Base-by-base conservation (phyloP, 1,140 invertebrate genomes). In the Eurosta solidaginis region DNA sequence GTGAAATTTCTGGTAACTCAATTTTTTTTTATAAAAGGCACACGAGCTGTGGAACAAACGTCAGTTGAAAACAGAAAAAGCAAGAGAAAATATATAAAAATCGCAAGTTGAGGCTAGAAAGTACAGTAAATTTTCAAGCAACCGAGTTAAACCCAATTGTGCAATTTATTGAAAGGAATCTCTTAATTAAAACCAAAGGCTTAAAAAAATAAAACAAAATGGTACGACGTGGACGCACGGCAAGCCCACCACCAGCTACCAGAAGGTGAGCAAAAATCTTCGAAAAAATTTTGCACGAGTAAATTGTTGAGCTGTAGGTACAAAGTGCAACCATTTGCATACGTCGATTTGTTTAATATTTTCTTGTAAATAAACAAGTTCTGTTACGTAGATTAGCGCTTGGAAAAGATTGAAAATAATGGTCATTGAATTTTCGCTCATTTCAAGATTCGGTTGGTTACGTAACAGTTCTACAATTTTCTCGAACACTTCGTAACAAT, bases 141-240 rank as follows among this genome's bases (percentile, higher is more conserved):
- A 68, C 7, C 17, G 40, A 36, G 6, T 7, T 10, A 68, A 36
- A 20, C 29, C 25, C 25, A n/a, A n/a, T n/a, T 20, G 59, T 68
- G 33, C 6, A 20, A 68, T 40, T 68, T 22, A 68, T 68, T 68
- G 10, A 40, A 3, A 20, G 0, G 40, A 68, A 36, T 29, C 22
- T 22, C 3, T 63, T 63, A 33, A n/a, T 68, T 68, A 68, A 40
- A 40, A 68, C n/a, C n/a, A n/a, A n/a, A n/a, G n/a, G n/a, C n/a
- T n/a, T n/a, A 7, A 42, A 29, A 52, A 52, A 52, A 40, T 74
- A 20, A 89, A 80, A 75, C 77, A 91, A 89, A 87, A 94, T 94
- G 93, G 92, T 92, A 87, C 91, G 93, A 89, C 91, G 93, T 87
- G 93, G 93, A 91, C 90, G 93, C 85, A 92, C 92, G 79, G 90